phyloP scores from a whole-genome alignment of 2,797 vertebrate genomes.

The Eulemur rubriventer region DNA sequence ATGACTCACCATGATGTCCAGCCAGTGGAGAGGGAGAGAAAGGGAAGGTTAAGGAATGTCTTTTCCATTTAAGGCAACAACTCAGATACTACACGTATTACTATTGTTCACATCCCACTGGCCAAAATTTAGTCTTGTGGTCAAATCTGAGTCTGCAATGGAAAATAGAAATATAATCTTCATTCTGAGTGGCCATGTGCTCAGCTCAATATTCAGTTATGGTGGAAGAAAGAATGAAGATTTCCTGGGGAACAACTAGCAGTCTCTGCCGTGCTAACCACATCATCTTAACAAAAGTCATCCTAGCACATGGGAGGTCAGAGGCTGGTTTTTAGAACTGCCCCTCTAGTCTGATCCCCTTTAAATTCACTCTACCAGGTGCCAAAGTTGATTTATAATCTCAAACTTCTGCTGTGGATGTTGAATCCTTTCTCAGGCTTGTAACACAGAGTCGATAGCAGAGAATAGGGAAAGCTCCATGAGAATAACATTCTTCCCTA shows the following conservation, averaged over 20 bases:
- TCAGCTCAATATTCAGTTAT: not conserved
- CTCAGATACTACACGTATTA: not conserved
- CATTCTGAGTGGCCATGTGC: not conserved
- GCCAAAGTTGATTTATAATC: not conserved
- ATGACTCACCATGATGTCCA: not conserved
- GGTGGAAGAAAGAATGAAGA: not conserved
- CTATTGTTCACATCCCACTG: not conserved
- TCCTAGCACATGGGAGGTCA: not conserved
- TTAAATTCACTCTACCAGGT: not conserved
- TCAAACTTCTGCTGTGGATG: not conserved
- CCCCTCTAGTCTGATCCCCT: not conserved
- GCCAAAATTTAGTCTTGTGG: not conserved
- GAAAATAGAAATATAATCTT: not conserved
- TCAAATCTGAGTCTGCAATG: not conserved
- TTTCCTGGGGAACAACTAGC: not conserved
- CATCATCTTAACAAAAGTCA: slow-evolving; percentile 5
- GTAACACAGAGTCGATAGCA: not conserved
- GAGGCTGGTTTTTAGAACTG: not conserved
- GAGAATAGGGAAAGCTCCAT: not conserved
- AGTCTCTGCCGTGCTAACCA: not conserved
- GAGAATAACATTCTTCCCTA: not conserved
- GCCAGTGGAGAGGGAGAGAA: not conserved
- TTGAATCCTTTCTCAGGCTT: not conserved
- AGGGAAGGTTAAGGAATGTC: not conserved
- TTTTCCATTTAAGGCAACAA: not conserved